Evolutionary conservation across 1,140 invertebrate species (phyloP), one percentile per base, ranked within the genome.

Genomic region (Drosophila nebulosa): DNA sequence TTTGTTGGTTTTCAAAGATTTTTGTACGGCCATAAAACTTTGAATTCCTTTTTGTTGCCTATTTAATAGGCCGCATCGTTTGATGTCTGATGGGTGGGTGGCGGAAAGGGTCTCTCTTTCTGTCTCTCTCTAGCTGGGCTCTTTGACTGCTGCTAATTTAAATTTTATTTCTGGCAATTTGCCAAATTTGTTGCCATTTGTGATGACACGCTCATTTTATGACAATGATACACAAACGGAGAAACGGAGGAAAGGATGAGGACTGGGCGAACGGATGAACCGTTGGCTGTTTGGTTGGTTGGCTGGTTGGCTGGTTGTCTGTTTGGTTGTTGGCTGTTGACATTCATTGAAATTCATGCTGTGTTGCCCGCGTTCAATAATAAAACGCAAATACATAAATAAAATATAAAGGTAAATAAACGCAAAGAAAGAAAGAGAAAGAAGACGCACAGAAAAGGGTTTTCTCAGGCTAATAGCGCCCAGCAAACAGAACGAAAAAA

Each of bases 361-460:
- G 74, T 78, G 83, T 71, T 63, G 75, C 83, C 78, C 30, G 30
- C 30, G 81, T 88, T 88, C 83, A 88, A 88, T 88, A 88, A 88
- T 88, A 88, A 88, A 88, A 88, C 79, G 75, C 75, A 88, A 79
- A 89, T 76, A 78, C 73, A 88, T 88, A 88, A 88, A 88, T 88
- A 88, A 88, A 88, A 88, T 83, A 88, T 89, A 89, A 88, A 88
- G 84, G 83, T 88, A 88, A 88, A 88, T 89, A 88, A 88, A 88
- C 74, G 74, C 70, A 88, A 86, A 42, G 7, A 10, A 35, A 35
- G 12, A 16, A 39, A 39, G 4, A 36, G 14, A 39, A 36, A 39
- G 14, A 69, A 39, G 0, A 32, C 9, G 12, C n/a, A n/a, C n/a
- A 18, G 14, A 18, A 46, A 86, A 81, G 83, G 81, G 83, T 86